A percentile compares a stretch with the other conserved stretches of the same genome.
Conservation (phyloP, 2,888 invertebrate species). For the Hirtodrosophila histrioides region DNA sequence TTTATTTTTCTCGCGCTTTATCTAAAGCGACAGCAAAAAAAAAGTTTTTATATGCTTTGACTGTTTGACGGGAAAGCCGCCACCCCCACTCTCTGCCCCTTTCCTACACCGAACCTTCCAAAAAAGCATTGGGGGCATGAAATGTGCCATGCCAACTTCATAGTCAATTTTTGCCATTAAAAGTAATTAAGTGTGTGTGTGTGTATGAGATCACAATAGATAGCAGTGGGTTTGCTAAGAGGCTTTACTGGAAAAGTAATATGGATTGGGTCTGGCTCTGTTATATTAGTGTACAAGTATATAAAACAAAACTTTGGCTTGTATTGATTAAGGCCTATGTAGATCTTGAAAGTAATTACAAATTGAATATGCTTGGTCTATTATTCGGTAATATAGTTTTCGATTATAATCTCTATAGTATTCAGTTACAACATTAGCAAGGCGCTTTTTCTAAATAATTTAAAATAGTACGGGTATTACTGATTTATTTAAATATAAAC, state of each 20-base stretch:
- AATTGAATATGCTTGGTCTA: too few species aligned
- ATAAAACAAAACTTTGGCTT: too few species aligned
- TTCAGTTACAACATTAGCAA: too few species aligned
- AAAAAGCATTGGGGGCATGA: conserved; percentile 23
- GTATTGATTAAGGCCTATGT: too few species aligned
- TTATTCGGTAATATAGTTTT: too few species aligned
- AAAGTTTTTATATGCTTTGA: conserved; percentile 28
- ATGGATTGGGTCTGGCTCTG: too few species aligned
- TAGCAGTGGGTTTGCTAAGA: background rate
- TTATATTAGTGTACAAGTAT: too few species aligned
- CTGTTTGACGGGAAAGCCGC: conserved; percentile 9
- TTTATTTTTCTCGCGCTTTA: conserved; percentile 48
- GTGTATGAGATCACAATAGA: conserved; percentile 6
- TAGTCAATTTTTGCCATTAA: conserved; percentile 29
- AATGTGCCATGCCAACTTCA: conserved; percentile 20
- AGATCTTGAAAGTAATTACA: too few species aligned
- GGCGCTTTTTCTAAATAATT: too few species aligned
- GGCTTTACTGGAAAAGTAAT: background rate
- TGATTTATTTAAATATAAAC: too few species aligned
- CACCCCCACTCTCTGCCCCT: background rate
- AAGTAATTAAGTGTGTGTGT: conserved; percentile 32
- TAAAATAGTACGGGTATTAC: too few species aligned
- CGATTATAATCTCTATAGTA: too few species aligned
- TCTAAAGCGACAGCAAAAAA: conserved; percentile 45
- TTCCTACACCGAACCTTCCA: background rate